Base-by-base conservation (phyloP, 2,888 invertebrate species). In the Acronicta psi region DNA sequence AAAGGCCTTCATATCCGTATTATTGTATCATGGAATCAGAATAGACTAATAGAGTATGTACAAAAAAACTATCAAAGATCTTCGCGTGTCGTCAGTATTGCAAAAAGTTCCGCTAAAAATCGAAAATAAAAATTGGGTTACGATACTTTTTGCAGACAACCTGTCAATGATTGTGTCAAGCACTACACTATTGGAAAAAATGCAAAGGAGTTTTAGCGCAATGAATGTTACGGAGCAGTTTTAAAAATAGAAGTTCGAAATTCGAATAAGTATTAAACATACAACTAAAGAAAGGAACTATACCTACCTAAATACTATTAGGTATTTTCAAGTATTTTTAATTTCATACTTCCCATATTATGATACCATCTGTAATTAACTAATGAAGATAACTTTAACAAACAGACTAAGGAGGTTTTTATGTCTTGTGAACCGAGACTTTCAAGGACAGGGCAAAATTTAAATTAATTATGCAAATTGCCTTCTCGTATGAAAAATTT, bases 71-170 rank as follows among this genome's bases (percentile, higher is more conserved):
- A 36, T 65, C 38, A 13, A 44, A 49, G 14, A 11, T 47, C 36
- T 46, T 36, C 25, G 6, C 23, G 38, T 49, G 14, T 40, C 62
- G 69, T 36, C 23, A 52, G 40, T 44, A 31, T 17, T 23, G 41
- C 45, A 65, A 65, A 70, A 65, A 65, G 37, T 70, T 49, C 25
- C 23, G 41, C 58, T 57, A 65, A 64, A 65, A 65, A 31, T 65
- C 34, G 25, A 29, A 29, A n/a, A 34, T 31, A 47, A 25, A 46
- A 69, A 70, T 64, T 64, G 40, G 64, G 70, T 69, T 63, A 49
- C 18, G 29, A 31, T 40, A 53, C 29, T 61, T 50, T 20, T 16
- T 16, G 13, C 11, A 25, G 20, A 23, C 34, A 25, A 37, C 11
- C 23, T 49, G 23, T 45, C 6, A 23, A 23, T 4, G 43, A 60